Evolutionary conservation across 2,113 vertebrate species (phyloP).

Genomic region (Spea multiplicata): DNA sequence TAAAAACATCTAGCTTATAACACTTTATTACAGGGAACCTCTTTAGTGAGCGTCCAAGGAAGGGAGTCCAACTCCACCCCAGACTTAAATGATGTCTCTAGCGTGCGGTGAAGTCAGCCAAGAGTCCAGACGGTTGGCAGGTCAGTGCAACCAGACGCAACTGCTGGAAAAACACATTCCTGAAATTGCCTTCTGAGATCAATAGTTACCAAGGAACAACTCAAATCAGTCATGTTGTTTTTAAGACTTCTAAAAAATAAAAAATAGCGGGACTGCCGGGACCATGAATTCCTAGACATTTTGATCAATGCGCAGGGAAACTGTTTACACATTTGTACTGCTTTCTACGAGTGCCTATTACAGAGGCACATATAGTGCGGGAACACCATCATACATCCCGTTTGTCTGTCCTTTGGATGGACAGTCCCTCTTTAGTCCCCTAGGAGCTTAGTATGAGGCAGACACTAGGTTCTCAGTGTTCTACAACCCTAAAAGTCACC

Average conservation of each 20-base stretch:
- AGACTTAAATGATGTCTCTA: conserved; percentile 6
- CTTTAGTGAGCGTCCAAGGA: not conserved
- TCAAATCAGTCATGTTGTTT: conserved; percentile 29
- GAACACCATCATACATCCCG: too few species aligned
- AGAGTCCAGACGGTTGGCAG: conserved; percentile 37
- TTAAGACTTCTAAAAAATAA: conserved; percentile 38
- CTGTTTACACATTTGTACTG: conserved; percentile 12
- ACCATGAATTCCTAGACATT: conserved; percentile 37
- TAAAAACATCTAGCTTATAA: too few species aligned
- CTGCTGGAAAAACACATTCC: conserved; percentile 38
- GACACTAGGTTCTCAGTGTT: too few species aligned
- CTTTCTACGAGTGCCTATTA: not conserved
- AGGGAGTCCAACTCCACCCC: not conserved
- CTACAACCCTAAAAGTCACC: too few species aligned
- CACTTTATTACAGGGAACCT: not conserved
- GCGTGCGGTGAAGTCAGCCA: not conserved
- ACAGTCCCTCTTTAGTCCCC: too few species aligned
- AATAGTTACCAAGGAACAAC: not conserved
- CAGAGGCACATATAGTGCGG: not conserved
- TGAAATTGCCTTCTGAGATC: not conserved
- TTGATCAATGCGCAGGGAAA: conserved; percentile 37
- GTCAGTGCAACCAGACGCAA: conserved; percentile 35
- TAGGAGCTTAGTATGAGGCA: too few species aligned
- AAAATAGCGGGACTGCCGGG: conserved; percentile 28
- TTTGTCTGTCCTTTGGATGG: too few species aligned